Conservation (phyloP, 2,888 invertebrate genomes). For the Eupithecia tripunctaria region DNA sequence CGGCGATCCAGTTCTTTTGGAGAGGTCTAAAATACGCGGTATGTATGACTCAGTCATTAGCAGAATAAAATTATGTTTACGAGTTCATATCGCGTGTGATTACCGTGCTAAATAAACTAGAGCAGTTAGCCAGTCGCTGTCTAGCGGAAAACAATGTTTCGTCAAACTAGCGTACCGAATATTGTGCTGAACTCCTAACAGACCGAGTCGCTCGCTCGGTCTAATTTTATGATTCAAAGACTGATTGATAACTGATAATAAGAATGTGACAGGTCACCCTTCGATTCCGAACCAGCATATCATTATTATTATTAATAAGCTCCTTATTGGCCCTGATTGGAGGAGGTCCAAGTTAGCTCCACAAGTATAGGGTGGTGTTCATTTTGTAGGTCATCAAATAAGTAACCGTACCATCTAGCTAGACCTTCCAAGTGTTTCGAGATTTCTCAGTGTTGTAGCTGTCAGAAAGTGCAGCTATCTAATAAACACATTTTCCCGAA, state of each 20-base stretch:
- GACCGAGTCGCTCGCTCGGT: neutral
- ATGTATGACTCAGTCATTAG: slow-evolving; percentile 25
- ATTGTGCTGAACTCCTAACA: neutral
- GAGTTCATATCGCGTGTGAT: slow-evolving; percentile 33
- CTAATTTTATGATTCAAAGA: neutral
- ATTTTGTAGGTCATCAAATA: neutral
- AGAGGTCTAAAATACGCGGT: slow-evolving; percentile 17
- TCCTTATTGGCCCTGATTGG: neutral
- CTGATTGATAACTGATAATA: neutral
- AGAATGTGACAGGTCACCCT: neutral
- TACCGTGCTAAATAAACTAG: slow-evolving; percentile 35
- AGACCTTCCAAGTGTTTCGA: neutral
- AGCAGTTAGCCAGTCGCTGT: slow-evolving; percentile 19
- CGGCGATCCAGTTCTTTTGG: neutral
- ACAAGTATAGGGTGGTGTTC: neutral
- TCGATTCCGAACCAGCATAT: neutral
- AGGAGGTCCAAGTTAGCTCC: neutral
- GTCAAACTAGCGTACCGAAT: slow-evolving; percentile 5
- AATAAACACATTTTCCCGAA: neutral
- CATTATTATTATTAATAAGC: neutral
- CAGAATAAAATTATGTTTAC: slow-evolving; percentile 31
- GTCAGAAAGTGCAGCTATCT: neutral
- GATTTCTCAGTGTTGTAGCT: neutral
- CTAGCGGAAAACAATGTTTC: slow-evolving; percentile 20
- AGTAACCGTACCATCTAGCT: neutral